Conservation (phyloP, 92 coral and sea anemone genomes). For the Bergia sp. region DNA sequence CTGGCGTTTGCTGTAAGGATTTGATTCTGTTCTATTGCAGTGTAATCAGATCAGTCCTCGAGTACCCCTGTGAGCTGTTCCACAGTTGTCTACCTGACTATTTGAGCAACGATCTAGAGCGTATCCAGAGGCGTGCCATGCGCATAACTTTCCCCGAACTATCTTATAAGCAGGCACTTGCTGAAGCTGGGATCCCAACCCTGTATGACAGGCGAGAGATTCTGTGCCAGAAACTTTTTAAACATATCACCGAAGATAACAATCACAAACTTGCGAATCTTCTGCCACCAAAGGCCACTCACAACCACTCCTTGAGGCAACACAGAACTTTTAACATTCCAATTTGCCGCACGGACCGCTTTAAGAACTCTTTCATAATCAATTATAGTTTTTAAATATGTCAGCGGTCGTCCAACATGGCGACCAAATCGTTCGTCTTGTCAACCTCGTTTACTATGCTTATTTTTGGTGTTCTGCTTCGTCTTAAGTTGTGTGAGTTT, state of each 20-base stretch:
- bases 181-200: constrained; percentile 28
- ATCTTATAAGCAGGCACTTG: constrained; percentile 20
- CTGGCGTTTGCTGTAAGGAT: constrained; percentile 36
- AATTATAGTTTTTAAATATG: background rate
- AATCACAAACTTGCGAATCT: background rate
- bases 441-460: background rate
- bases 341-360: background rate
- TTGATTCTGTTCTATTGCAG: constrained; percentile 28
- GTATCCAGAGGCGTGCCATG: constrained; percentile 54
- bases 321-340: background rate
- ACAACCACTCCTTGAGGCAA: background rate
- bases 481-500: too few relatives aligned
- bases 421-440: background rate
- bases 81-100: constrained; percentile 45
- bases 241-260: background rate
- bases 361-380: background rate
- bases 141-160: constrained; percentile 22
- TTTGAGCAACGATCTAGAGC: constrained; percentile 46
- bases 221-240: background rate
- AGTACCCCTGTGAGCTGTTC: constrained; percentile 36
- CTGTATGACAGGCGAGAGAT: constrained; percentile 41
- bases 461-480: background rate
- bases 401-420: background rate
- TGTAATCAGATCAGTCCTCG: constrained; percentile 41
- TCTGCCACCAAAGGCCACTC: background rate